Evolutionary conservation across 2,797 vertebrate genomes (phyloP).

Genomic region (Gymnothorax javanicus): DNA sequence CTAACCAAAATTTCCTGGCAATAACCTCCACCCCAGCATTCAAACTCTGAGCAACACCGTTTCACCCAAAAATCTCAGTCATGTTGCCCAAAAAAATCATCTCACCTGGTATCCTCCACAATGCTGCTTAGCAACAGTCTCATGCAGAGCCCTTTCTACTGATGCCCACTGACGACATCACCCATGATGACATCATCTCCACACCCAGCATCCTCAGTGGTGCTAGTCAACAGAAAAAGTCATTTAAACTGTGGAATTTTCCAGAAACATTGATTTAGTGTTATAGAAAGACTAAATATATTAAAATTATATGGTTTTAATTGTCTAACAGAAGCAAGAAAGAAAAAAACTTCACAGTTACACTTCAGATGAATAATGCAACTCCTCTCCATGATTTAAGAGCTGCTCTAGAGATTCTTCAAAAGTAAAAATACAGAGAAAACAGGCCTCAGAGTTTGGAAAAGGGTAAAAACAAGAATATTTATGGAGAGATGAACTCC

Average conservation of each 20-base stretch:
- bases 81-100: background rate
- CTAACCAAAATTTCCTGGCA: background rate
- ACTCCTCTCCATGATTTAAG: background rate
- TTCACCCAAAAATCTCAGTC: background rate
- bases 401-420: background rate
- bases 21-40: background rate
- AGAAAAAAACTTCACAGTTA: too few species aligned
- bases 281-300: background rate
- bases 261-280: background rate
- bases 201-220: background rate
- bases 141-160: background rate
- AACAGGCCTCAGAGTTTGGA: background rate
- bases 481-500: background rate
- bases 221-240: background rate
- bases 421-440: background rate
- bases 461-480: background rate
- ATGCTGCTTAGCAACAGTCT: background rate
- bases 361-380: constrained; percentile 3
- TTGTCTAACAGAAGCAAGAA: background rate
- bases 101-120: background rate
- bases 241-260: too few species aligned
- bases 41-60: background rate
- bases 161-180: background rate
- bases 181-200: background rate
- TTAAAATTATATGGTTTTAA: background rate